These are phyloP conservation scores for Agriopis leucophaearia DNA, from an alignment of 2,888 invertebrate genomes.

Conservation along the genomic window DNA sequence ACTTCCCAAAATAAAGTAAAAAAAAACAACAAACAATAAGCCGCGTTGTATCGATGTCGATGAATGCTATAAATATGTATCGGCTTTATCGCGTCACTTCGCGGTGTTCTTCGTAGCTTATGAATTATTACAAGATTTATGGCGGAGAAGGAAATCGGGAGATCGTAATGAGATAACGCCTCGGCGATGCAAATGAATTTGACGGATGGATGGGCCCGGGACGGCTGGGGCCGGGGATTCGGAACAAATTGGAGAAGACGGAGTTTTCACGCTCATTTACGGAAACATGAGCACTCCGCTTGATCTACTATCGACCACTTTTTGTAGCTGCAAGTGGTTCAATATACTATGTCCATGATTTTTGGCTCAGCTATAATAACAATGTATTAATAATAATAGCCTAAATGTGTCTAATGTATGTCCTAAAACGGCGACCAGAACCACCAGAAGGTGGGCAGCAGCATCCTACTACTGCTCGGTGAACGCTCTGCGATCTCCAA, in stretches of 20 bases:
- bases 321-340: constrained; percentile 27
- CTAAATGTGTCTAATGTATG: too few relatives aligned
- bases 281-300: constrained; percentile 57
- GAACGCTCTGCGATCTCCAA: too few relatives aligned
- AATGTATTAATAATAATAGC: too few relatives aligned
- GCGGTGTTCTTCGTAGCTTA: constrained; percentile 56
- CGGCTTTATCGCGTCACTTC: constrained; percentile 46
- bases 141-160: constrained; percentile 61
- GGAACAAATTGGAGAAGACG: constrained; percentile 68
- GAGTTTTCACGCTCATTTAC: constrained; percentile 68
- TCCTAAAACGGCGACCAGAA: too few relatives aligned
- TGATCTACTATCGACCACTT: constrained; percentile 58
- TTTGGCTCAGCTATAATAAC: too few relatives aligned
- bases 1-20: constrained; percentile 20
- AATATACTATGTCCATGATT: too few relatives aligned
- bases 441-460: too few relatives aligned
- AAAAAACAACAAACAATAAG: constrained; percentile 31
- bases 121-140: constrained; percentile 63
- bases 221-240: constrained; percentile 51
- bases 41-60: constrained; percentile 44
- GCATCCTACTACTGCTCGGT: too few relatives aligned
- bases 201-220: constrained; percentile 58
- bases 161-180: constrained; percentile 75
- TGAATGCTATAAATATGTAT: constrained; percentile 61
- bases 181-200: constrained; percentile 77